Base-by-base conservation (phyloP, 1,140 invertebrate species). In the Drepana arcuata region DNA sequence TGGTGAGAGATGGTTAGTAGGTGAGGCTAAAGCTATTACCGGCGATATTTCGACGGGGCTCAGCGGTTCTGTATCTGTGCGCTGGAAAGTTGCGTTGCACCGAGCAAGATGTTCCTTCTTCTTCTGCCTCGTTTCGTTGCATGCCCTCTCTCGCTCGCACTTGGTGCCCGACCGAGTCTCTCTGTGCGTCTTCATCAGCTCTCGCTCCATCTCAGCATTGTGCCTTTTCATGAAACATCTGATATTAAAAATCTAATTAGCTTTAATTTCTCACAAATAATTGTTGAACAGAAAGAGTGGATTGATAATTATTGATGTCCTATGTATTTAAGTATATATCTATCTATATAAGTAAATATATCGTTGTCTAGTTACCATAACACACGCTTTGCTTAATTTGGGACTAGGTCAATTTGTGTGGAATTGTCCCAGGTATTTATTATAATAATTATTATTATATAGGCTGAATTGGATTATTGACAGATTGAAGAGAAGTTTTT, bases 141-240 rank as follows among this genome's bases (percentile, higher is more conserved):
- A 58, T 0, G 46, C 13, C 33, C 58, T 72, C 9, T 68, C 74
- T 9, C 54, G 51, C 2, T 73, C 70, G 2, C 43, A 59, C 38
- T 88, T 88, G 10, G 67, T 85, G 31, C 71, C 85, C 1, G 66
- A 82, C 7, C 88, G 73, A 18, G 84, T 71, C 43, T 90, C 86
- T 3, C 87, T 83, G 45, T 92, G 89, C 24, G 85, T 86, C 52
- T 89, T 88, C 13, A 91, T 79, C 80, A 93, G 85, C 9, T 88
- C 81, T 49, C 91, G 91, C 50, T 92, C 90, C 91, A 92, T 93
- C 41, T 91, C 86, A 41, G 87, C 85, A 58, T 92, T 92, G 49
- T 93, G 92, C 34, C 87, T 88, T 33, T 36, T 55, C 30, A 25
- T 14, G 18, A 5, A 21, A 21, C 18, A 21, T 21, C 9, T 4